Evolutionary conservation across 1,140 invertebrate species (phyloP).

Genomic region (Ooceraea biroi): DNA sequence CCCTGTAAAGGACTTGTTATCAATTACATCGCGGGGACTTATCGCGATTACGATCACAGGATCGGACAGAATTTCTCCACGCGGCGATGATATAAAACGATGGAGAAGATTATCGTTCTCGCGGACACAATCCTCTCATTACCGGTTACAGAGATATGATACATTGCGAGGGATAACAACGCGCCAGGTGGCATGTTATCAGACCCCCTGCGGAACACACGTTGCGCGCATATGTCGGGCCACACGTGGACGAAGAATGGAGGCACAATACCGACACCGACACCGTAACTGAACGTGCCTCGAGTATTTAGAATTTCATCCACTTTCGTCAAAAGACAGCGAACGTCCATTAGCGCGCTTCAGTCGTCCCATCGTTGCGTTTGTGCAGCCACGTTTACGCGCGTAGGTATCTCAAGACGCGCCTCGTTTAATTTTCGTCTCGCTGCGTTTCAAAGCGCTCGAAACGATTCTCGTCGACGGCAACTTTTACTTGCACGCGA

Average conservation of each 20-base stretch:
- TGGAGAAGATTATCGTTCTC: not conserved
- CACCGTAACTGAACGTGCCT: not conserved
- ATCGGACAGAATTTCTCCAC: not conserved
- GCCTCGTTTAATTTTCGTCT: not conserved
- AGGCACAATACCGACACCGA: too few relatives aligned
- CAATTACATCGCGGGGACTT: too few relatives aligned
- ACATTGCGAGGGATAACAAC: slow-evolving; percentile 7
- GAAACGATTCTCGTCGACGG: not conserved
- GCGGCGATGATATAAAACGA: not conserved
- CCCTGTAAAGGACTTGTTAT: too few relatives aligned
- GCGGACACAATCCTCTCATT: slow-evolving; percentile 9
- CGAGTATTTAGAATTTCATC: slow-evolving; percentile 42
- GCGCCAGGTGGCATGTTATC: slow-evolving; percentile 62
- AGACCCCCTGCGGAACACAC: slow-evolving; percentile 21
- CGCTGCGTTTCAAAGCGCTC: not conserved
- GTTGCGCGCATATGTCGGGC: slow-evolving; percentile 24
- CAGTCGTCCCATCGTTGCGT: slow-evolving; percentile 34
- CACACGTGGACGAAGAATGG: slow-evolving; percentile 29
- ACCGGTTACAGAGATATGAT: slow-evolving; percentile 1
- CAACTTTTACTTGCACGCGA: not conserved
- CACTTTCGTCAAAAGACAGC: slow-evolving; percentile 10
- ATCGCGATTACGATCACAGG: too few relatives aligned
- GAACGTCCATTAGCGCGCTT: slow-evolving; percentile 43
- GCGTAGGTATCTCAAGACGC: not conserved
- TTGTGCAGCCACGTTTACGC: not conserved